Conservation (phyloP, 2,797 vertebrate genomes). For the Paramormyrops hopkinsi region DNA sequence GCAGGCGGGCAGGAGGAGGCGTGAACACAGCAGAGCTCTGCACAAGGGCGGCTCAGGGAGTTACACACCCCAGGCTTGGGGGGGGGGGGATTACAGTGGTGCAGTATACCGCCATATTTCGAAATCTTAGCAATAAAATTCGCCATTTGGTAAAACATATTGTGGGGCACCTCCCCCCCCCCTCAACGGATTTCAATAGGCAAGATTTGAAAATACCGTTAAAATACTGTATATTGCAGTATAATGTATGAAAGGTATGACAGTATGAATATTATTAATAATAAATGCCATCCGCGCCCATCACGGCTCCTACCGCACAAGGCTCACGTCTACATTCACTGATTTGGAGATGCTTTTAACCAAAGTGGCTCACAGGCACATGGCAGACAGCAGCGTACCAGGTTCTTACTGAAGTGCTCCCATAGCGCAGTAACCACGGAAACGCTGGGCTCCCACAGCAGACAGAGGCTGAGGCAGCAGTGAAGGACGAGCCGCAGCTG, state of each 20-base stretch:
- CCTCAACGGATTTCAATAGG: neutral
- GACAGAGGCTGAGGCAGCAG: conserved; percentile 81
- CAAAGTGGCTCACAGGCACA: neutral
- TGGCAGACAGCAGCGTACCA: conserved; percentile 62
- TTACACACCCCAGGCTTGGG: neutral
- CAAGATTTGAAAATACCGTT: neutral
- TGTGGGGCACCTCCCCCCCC: neutral
- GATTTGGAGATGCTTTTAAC: neutral
- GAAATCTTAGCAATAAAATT: neutral
- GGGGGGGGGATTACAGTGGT: neutral
- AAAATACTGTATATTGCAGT: neutral
- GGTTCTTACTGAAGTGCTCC: conserved; percentile 90
- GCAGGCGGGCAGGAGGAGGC: neutral
- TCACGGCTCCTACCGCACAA: neutral
- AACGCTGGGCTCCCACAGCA: conserved; percentile 78
- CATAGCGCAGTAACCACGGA: conserved; percentile 74
- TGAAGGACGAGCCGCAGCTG: conserved; percentile 85
- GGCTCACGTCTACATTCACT: neutral
- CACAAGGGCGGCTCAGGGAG: neutral
- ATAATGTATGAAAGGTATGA: neutral
- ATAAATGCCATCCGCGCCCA: neutral
- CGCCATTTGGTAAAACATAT: neutral
- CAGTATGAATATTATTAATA: neutral
- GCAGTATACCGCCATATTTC: neutral
- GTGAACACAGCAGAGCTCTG: neutral